Percentiles rank a stretch among this genome's conserved stretches.
phyloP scores from a whole-genome alignment of 2,113 vertebrate species.

The Psammodynastes pulverulentus region DNA sequence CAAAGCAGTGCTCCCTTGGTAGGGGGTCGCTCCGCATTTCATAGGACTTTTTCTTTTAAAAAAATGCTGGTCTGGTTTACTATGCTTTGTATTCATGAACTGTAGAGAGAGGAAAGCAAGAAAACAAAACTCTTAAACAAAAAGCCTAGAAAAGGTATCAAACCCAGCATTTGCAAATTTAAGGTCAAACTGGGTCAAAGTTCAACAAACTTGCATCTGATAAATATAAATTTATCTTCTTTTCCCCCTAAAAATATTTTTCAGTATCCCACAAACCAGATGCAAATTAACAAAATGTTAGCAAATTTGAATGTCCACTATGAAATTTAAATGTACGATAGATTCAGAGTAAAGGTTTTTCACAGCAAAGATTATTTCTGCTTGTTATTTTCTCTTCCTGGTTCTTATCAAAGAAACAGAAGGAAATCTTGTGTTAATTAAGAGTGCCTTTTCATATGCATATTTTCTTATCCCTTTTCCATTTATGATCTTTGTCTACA shows the following conservation, averaged over 20 bases:
- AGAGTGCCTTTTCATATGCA: background rate
- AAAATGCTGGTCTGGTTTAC: constrained; percentile 42
- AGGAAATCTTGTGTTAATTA: background rate
- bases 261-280: background rate
- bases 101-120: background rate
- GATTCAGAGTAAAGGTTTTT: background rate
- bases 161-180: constrained; percentile 27
- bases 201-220: constrained; percentile 45
- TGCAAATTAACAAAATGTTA: background rate
- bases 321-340: background rate
- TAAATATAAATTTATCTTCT: constrained; percentile 31
- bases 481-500: background rate
- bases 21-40: constrained; percentile 48
- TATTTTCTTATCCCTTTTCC: background rate
- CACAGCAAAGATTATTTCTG: background rate
- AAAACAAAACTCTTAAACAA: constrained; percentile 56
- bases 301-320: background rate
- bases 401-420: background rate
- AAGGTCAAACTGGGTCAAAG: constrained; percentile 42
- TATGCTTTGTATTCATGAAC: constrained; percentile 35
- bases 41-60: background rate
- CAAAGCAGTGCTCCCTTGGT: constrained; percentile 33
- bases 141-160: constrained; percentile 27
- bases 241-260: background rate
- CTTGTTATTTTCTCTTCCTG: background rate